Base-by-base conservation (phyloP, 2,113 vertebrate genomes). In the Maccullochella peelii region DNA sequence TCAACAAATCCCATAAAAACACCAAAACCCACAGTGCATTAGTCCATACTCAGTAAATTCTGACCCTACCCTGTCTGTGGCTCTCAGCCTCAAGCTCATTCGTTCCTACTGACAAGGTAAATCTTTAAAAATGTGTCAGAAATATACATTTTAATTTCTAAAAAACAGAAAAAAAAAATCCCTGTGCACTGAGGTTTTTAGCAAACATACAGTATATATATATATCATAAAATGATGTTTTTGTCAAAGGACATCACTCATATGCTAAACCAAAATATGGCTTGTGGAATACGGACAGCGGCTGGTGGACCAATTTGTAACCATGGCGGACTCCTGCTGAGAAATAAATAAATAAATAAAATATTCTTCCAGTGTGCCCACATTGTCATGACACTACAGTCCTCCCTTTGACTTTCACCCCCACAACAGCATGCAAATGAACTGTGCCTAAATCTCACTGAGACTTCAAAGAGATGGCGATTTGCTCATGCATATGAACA, bases 401-500 rank as follows among this genome's bases (percentile, higher is more conserved):
- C 50, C 63, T 61, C 70, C 44, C 36, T 82, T 74, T 79, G 73
- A 89, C 72, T 90, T 88, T 74, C 83, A 67, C 72, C 81, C 69
- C 69, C 62, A 68, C 77, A 52, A 57, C 82, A 38, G 83, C 78
- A 85, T 81, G 86, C 79, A 86, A 87, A 89, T 84, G 77, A 85
- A 88, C 66, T 77, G 82, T 72, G 75, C 74, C 80, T 74, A 87
- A 86, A 88, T 78, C 74, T 71, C 70, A 72, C 27, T 0, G 82
- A 80, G 68, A 86, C 91, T 88, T 93, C 91, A 93, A 92, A 93
- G 89, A 86, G 86, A 86, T 33, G 69, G 67, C 42, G 50, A 83
- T 72, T 88, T 88, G 70, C 76, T 89, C 82, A 89, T 89, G 86
- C 81, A 88, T 90, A 86, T 82, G 70, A 84, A 83, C 68, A 73